Conservation (phyloP, 2,113 vertebrate genomes). For the Catagonus wagneri region DNA sequence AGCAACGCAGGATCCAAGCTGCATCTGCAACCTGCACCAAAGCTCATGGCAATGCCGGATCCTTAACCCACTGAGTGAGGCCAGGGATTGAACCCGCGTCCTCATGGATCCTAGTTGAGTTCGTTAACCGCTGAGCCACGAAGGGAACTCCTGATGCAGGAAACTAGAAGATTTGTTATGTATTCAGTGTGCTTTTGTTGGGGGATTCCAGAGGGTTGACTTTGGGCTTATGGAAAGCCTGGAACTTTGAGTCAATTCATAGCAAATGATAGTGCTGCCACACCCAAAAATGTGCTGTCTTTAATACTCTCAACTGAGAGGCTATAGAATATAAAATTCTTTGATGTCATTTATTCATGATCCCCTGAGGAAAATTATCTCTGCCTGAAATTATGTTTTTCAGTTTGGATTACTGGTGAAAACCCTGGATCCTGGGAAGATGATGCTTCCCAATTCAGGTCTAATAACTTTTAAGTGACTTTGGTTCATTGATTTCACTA, state of each 20-base stretch:
- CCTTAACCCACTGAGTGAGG: no score
- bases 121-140: no score
- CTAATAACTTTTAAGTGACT: neutral
- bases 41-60: no score
- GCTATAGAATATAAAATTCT: neutral
- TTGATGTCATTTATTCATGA: neutral
- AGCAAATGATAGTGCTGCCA: neutral
- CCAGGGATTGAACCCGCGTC: no score
- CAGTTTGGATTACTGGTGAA: neutral
- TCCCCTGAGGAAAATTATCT: neutral
- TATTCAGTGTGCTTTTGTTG: neutral
- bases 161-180: neutral
- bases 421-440: neutral
- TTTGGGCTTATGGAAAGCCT: neutral
- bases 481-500: slow-evolving; percentile 15
- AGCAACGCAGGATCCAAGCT: no score
- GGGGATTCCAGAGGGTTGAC: neutral
- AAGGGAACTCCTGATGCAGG: neutral
- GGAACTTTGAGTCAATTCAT: neutral
- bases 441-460: neutral
- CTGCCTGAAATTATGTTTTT: neutral
- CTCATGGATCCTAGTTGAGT: no score
- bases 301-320: neutral
- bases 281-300: neutral
- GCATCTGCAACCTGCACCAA: no score